These are phyloP conservation scores for Samia ricini DNA, from an alignment of 1,140 invertebrate species.

Conservation along the genomic window DNA sequence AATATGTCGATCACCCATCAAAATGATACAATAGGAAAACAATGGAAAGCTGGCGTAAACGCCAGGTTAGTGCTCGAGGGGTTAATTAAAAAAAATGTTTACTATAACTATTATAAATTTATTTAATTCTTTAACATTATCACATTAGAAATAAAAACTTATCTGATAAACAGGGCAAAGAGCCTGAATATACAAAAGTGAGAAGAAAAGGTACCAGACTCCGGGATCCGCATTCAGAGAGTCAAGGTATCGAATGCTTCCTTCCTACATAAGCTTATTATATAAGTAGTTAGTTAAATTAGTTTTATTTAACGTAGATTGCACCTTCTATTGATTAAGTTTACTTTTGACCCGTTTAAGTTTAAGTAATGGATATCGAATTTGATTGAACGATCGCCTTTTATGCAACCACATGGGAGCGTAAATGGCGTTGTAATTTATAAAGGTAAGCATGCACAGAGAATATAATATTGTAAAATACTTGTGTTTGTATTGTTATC, in stretches of 20 bases:
- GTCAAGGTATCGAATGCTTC: constrained; percentile 81
- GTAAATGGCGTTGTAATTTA: constrained; percentile 75
- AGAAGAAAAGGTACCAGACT: constrained; percentile 86
- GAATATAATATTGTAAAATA: constrained; percentile 56
- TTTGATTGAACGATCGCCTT: constrained; percentile 74
- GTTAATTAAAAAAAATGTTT: not conserved
- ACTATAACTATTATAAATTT: too few species aligned
- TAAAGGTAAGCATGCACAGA: constrained; percentile 77
- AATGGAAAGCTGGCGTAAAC: too few species aligned
- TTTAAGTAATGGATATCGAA: constrained; percentile 67
- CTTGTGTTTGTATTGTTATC: constrained; percentile 24
- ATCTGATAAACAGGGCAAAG: constrained; percentile 81
- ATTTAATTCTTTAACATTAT: not conserved
- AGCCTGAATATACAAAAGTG: constrained; percentile 89
- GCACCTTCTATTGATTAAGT: constrained; percentile 67
- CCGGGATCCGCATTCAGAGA: constrained; percentile 87
- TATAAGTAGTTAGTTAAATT: constrained; percentile 71
- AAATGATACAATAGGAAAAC: not conserved
- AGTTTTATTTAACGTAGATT: constrained; percentile 70
- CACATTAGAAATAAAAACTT: not conserved
- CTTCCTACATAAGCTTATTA: constrained; percentile 47
- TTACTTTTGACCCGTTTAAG: constrained; percentile 67
- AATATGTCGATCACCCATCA: not conserved
- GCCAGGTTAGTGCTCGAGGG: too few species aligned
- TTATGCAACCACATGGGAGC: constrained; percentile 76